Evolutionary conservation across 35 echinoderm and acorn worm genomes (phyloP).

Genomic region (Lytechinus variegatus): DNA sequence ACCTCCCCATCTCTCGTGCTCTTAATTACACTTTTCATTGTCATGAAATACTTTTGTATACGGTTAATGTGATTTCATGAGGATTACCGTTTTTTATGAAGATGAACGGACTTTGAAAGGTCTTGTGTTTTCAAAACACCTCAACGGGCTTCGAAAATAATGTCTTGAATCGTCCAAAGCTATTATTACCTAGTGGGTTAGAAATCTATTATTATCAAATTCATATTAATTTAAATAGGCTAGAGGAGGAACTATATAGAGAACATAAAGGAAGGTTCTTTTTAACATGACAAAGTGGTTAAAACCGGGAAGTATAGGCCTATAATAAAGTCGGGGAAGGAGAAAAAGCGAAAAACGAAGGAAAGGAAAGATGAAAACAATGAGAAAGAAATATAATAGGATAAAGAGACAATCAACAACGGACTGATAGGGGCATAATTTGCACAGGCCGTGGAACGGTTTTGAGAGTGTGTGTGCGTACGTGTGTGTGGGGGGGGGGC

Average conservation of each 20-base stretch:
- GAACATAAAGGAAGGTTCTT: too few relatives aligned
- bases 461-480: not conserved
- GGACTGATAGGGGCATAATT: too few relatives aligned
- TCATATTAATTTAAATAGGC: too few relatives aligned
- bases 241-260: too few relatives aligned
- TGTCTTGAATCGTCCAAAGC: not conserved
- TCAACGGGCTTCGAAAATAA: not conserved
- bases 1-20: not conserved
- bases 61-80: not conserved
- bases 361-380: not conserved
- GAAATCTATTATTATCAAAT: too few relatives aligned
- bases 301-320: too few relatives aligned
- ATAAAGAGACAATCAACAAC: too few relatives aligned
- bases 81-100: not conserved
- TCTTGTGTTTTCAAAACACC: not conserved
- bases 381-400: too few relatives aligned
- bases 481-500: too few relatives aligned
- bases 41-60: not conserved
- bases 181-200: not conserved
- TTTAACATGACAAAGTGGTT: too few relatives aligned
- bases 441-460: too few relatives aligned
- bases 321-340: too few relatives aligned
- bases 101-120: not conserved
- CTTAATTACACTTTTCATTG: not conserved
- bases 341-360: not conserved